phyloP scores from a whole-genome alignment of 2,888 invertebrate species.

The Theretra japonica region DNA sequence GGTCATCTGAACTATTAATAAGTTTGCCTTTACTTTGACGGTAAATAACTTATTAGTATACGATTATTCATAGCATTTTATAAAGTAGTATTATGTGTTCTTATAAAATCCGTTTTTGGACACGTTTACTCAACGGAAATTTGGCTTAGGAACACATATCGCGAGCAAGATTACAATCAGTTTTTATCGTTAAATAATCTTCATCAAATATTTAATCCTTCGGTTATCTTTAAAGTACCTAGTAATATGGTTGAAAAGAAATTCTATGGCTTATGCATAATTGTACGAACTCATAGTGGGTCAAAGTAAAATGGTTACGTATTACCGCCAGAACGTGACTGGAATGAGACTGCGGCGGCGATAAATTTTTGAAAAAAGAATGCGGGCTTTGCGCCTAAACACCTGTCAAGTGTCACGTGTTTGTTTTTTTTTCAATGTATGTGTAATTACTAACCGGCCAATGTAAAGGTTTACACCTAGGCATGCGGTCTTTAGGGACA shows the following conservation, averaged over 20 bases:
- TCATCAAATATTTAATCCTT: not conserved
- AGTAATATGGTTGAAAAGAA: not conserved
- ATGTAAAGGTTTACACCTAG: constrained; percentile 31
- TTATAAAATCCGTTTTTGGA: not conserved
- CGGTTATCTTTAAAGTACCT: not conserved
- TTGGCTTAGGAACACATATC: not conserved
- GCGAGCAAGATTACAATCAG: too few species aligned
- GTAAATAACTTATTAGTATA: not conserved
- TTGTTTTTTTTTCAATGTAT: constrained; percentile 45
- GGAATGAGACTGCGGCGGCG: constrained; percentile 56
- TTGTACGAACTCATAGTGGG: constrained; percentile 46
- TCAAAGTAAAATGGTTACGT: constrained; percentile 48
- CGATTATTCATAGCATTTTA: not conserved
- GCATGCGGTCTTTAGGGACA: not conserved
- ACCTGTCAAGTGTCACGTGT: constrained; percentile 64
- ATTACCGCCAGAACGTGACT: constrained; percentile 62
- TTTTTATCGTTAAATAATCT: not conserved
- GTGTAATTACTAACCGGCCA: constrained; percentile 49
- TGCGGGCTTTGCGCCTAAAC: constrained; percentile 71
- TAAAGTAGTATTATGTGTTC: not conserved
- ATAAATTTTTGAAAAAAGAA: constrained; percentile 64
- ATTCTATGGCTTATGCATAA: constrained; percentile 27
- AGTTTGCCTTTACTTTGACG: not conserved
- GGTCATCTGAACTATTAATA: constrained; percentile 22
- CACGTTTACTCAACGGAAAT: not conserved